Base-by-base conservation (phyloP, 2,797 vertebrate genomes). In the Periophthalmus magnuspinnatus region DNA sequence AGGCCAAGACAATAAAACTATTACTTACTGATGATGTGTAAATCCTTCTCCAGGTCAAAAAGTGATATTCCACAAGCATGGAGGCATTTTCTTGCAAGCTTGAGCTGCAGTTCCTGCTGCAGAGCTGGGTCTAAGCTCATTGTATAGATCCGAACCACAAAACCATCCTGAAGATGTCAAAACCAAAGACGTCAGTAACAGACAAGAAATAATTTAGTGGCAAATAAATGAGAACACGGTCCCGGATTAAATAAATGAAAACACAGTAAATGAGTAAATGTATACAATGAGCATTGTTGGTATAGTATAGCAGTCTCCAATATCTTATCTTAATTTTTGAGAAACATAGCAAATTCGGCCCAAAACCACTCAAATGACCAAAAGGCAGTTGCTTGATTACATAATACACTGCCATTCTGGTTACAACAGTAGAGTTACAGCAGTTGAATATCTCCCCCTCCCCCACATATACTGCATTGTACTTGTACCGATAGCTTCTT, bases 21-120 rank as follows among this genome's bases (percentile, higher is more conserved):
- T 75, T 60, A 85, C 97, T 97, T 93, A 99, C 97, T 99, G 91
- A 99, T 97, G 79, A 99, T 99, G 91, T 99, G 98, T 70, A 99
- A 94, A 88, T 99, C 98, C 87, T 99, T 99, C 86, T 99, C 98
- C 79, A 99, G 90, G 93, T 99, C 98, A 87, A 99, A 99, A 16
- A 99, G 87, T 4, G 98, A 99, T 82, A 99, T 98, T 54, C 98
- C 98, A 83, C 98, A 99, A 58, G 97, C 98, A 71, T 99, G 97
- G 75, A 99, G 94, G 89, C 98, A 99, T 89, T 99, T 99, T 83
- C 98, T 95, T 69, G 98, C 98, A 91, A 99, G 93, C 88, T 99
- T 99, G 71, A 99, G 95, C 85, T 99, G 98, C 77, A 99, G 92
- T 85, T 99, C 98, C 90, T 99, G 98, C 85, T 99, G 98, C 79